Percentiles rank a stretch among this genome's conserved stretches.
Conservation (phyloP, 2,888 invertebrate genomes). For the Conus canariensis region DNA sequence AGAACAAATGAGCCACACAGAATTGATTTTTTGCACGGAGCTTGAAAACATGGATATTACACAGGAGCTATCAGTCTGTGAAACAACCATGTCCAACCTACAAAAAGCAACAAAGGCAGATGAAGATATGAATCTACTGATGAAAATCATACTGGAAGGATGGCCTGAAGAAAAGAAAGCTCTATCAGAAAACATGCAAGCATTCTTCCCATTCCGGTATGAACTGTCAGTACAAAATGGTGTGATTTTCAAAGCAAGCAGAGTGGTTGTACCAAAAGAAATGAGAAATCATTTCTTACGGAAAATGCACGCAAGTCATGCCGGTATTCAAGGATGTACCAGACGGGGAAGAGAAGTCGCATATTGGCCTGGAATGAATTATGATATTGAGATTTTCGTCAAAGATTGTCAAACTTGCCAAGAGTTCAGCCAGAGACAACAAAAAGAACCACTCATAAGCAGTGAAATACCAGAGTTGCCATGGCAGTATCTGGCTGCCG, state of each 20-base stretch:
- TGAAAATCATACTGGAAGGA: neutral
- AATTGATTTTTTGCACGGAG: constrained; percentile 15
- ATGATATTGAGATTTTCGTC: neutral
- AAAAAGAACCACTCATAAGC: neutral
- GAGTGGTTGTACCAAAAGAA: neutral
- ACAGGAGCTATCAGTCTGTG: constrained; percentile 11
- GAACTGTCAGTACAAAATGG: neutral
- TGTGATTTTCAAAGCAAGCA: constrained; percentile 21
- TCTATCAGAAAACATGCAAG: constrained; percentile 1
- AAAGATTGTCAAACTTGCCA: constrained; percentile 23
- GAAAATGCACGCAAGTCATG: constrained; percentile 18
- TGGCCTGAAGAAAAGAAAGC: constrained; percentile 3
- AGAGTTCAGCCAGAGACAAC: neutral
- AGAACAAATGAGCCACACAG: neutral
- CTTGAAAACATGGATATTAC: constrained; percentile 6
- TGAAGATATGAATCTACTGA: neutral
- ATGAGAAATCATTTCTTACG: neutral
- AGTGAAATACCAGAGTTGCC: constrained; percentile 21
- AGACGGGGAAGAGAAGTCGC: constrained; percentile 12
- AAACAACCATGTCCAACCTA: neutral
- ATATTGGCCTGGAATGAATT: constrained; percentile 7
- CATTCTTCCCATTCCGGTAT: neutral
- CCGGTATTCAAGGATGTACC: neutral
- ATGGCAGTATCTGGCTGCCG: constrained; percentile 18
- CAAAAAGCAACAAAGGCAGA: constrained; percentile 19